Base-by-base conservation (phyloP, 2,888 invertebrate genomes). In the Chironomus riparius region DNA sequence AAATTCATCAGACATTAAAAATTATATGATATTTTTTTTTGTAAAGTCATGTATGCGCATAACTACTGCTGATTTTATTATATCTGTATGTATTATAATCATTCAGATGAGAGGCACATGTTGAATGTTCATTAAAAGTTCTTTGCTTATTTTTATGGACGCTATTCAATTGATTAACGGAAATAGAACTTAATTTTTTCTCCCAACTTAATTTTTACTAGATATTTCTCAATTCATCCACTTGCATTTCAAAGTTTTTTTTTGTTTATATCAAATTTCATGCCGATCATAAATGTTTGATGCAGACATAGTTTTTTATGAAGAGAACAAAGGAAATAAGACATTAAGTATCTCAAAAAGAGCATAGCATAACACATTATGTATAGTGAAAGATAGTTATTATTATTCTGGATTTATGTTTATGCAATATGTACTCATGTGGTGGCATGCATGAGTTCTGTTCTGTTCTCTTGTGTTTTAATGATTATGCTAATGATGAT, bases 91-190 rank as follows among this genome's bases (percentile, higher is more conserved):
- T 38, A 38, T 38, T 56, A 56, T 56, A 56, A 56, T 56, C 15
- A 56, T 15, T 50, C 15, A 56, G 7, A 56, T 18, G 56, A 5
- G 56, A 56, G 56, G 56, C 56, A 56, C 56, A 56, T 56, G 56
- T 56, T 56, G 56, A 56, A 56, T 56, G 56, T 56, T 56, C 56
- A 56, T 56, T 56, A 18, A 18, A 15, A 56, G 18, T 56, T 56
- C 15, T 56, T 15, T 5, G 56, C 50, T 50, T 50, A 38, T 38
- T 38, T 38, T 38, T 38, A 38, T 38, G 7, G 38, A 38, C 10
- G 50, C 50, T 50, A 48, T 50, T 71, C 71, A 71, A 71, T 71
- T 71, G 21, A 71, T 22, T 56, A 71, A 71, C 71, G 71, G 71
- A 71, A 71, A 71, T 24, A 71, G 50, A 28, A 56, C 10, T 28